Percentiles rank a stretch among this genome's conserved stretches.
phyloP scores from a whole-genome alignment of 2,113 vertebrate genomes.

The Albula goreensis region DNA sequence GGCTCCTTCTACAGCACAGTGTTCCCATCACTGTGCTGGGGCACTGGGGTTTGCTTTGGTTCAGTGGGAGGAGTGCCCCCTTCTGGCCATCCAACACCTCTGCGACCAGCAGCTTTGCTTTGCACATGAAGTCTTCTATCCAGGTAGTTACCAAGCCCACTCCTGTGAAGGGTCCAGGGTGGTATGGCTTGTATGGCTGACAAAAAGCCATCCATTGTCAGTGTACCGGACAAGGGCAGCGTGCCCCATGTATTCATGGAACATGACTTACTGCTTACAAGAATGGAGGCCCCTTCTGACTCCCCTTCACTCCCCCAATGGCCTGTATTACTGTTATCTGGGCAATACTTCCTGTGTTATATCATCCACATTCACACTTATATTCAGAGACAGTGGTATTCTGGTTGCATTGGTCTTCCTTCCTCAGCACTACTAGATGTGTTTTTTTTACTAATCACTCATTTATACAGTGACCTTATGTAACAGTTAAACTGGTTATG shows the following conservation, averaged over 20 bases:
- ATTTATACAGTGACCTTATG: not conserved
- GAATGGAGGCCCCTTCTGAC: not conserved
- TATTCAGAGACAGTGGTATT: not conserved
- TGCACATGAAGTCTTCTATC: too few relatives aligned
- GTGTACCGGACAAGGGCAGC: not conserved
- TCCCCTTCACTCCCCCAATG: not conserved
- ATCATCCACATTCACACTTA: not conserved
- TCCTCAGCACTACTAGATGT: too few relatives aligned
- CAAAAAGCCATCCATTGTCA: not conserved
- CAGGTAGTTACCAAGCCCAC: too few relatives aligned
- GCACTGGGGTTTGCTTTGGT: too few relatives aligned
- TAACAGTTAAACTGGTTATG: not conserved
- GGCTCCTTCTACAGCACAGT: too few relatives aligned
- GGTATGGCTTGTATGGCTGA: not conserved
- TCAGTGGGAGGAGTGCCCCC: too few relatives aligned
- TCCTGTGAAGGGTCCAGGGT: too few relatives aligned
- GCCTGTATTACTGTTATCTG: not conserved
- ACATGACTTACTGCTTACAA: not conserved
- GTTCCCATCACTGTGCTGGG: too few relatives aligned
- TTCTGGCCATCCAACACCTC: too few relatives aligned
- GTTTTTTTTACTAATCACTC: not conserved
- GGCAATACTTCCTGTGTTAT: not conserved
- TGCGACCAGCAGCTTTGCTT: too few relatives aligned
- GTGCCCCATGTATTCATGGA: not conserved
- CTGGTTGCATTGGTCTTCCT: not conserved